phyloP scores from a whole-genome alignment of 2,797 vertebrate genomes.

The Emydoidea blandingii region DNA sequence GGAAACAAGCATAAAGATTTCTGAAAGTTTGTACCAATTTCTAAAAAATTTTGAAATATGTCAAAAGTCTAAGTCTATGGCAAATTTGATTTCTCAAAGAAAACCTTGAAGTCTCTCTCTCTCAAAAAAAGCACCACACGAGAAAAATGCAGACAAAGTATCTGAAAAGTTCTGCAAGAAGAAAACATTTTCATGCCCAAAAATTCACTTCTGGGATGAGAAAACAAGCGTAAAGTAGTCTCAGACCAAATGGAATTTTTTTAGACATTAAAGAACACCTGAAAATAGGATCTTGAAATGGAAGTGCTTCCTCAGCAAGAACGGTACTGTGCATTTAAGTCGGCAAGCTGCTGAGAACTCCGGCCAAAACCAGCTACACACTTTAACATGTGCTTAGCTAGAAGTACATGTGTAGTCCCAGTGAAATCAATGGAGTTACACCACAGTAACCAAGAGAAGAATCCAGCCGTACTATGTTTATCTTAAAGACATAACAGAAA shows the following conservation, averaged over 20 bases:
- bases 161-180: neutral
- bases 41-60: neutral
- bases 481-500: neutral
- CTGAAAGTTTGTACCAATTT: neutral
- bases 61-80: neutral
- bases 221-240: neutral
- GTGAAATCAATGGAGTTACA: neutral
- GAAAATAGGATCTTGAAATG: constrained; percentile 12
- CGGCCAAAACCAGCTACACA: neutral
- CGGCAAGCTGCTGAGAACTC: neutral
- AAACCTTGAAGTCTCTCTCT: neutral
- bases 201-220: neutral
- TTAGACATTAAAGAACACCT: neutral
- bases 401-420: neutral
- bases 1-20: neutral
- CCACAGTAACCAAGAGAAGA: constrained; percentile 1
- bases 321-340: neutral
- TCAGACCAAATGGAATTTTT: neutral
- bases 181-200: neutral
- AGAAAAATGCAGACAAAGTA: neutral
- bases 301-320: neutral
- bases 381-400: neutral
- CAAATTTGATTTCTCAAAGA: neutral
- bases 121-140: too few relatives aligned
- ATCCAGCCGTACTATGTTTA: neutral